phyloP scores from a whole-genome alignment of 1,140 invertebrate species.

The Lasioglossum baleicum region DNA sequence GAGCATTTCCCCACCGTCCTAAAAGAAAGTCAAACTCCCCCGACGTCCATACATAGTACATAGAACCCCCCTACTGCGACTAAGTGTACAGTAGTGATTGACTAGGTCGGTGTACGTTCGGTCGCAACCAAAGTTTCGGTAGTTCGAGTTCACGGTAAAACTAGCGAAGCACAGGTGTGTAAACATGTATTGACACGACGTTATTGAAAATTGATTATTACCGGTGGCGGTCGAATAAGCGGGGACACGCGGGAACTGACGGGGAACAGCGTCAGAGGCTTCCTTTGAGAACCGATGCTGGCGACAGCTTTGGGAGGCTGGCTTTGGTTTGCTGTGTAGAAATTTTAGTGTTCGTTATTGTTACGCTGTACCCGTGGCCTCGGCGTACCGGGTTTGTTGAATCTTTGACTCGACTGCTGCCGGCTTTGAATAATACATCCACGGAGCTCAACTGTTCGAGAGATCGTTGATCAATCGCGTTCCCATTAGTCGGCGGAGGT shows the following conservation, averaged over 20 bases:
- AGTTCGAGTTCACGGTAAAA: constrained; percentile 54
- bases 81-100: too few species aligned
- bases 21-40: too few species aligned
- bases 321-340: background rate
- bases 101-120: too few species aligned
- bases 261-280: constrained; percentile 30
- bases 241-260: background rate
- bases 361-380: background rate
- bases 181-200: constrained; percentile 37
- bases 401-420: background rate
- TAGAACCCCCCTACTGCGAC: too few species aligned
- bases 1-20: too few species aligned
- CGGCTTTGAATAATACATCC: background rate
- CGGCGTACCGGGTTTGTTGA: background rate
- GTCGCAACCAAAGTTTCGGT: background rate
- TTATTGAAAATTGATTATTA: constrained; percentile 57
- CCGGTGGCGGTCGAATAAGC: constrained; percentile 10
- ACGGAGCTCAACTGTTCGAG: background rate
- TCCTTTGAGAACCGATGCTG: constrained; percentile 1
- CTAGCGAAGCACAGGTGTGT: background rate
- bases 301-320: background rate
- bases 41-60: too few species aligned
- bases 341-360: constrained; percentile 23
- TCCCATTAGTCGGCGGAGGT: background rate
- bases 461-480: background rate